Conservation (phyloP, 2,797 vertebrate species). For the Pseudochirops corinnae region DNA sequence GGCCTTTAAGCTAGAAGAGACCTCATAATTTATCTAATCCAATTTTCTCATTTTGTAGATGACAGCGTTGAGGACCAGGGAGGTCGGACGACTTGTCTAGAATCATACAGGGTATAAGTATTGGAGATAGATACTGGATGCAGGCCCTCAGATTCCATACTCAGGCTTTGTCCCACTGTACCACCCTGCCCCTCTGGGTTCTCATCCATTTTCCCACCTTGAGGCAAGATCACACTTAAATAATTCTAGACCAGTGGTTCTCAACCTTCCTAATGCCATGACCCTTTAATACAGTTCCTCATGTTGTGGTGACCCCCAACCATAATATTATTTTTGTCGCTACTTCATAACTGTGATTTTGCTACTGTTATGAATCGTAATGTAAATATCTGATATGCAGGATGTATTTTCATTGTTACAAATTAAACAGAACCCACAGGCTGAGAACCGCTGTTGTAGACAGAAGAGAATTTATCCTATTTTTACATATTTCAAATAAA, state of each 20-base stretch:
- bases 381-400: too few relatives aligned
- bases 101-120: neutral
- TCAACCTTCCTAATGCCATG: too few relatives aligned
- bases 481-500: constrained; percentile 56
- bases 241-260: neutral
- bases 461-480: constrained; percentile 56
- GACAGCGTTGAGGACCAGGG: neutral
- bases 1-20: neutral
- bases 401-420: too few relatives aligned
- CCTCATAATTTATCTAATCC: neutral
- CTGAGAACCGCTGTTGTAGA: constrained; percentile 1
- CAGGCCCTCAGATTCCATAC: neutral
- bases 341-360: too few relatives aligned
- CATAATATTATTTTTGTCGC: too few relatives aligned
- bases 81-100: neutral
- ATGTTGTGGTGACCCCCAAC: too few relatives aligned
- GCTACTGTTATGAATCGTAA: too few relatives aligned
- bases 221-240: constrained; percentile 61
- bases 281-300: too few relatives aligned
- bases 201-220: constrained; percentile 50
- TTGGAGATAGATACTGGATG: neutral
- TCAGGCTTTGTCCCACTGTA: neutral
- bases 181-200: neutral
- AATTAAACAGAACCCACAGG: too few relatives aligned
- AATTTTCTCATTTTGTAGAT: neutral